A percentile compares a stretch with the other conserved stretches of the same genome.
phyloP scores from a whole-genome alignment of 2,797 vertebrate genomes.

The Macropodus opercularis region DNA sequence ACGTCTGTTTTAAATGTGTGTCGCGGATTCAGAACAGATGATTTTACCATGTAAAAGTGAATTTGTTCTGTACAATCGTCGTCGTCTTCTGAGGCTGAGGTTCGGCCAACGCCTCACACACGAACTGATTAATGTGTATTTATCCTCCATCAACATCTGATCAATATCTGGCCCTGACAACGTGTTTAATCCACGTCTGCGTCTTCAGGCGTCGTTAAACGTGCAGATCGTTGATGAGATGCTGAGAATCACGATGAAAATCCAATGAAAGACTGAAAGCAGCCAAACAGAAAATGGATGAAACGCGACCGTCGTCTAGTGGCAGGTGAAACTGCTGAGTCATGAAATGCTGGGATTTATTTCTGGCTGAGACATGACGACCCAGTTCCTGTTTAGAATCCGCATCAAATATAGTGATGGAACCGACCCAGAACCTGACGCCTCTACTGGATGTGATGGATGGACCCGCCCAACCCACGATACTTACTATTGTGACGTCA shows the following conservation, averaged over 20 bases:
- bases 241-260: neutral
- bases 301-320: conserved; percentile 9
- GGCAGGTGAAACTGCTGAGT: neutral
- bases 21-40: neutral
- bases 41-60: fast-evolving
- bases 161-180: neutral
- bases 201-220: neutral
- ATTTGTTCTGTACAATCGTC: neutral
- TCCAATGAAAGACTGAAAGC: too few species aligned
- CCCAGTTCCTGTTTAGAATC: conserved; percentile 30
- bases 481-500: too few species aligned
- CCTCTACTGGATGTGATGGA: too few species aligned
- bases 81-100: neutral
- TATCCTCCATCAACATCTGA: neutral
- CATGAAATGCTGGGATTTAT: conserved; percentile 9
- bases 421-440: too few species aligned
- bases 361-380: conserved; percentile 33
- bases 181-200: too few species aligned
- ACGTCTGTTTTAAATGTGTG: fast-evolving
- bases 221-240: neutral
- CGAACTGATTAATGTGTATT: neutral
- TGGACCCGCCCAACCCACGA: too few species aligned
- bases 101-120: conserved; percentile 27
- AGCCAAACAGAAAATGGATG: neutral
- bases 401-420: neutral